Base-by-base conservation (phyloP, 1,140 invertebrate species). In the Phthorimaea operculella region DNA sequence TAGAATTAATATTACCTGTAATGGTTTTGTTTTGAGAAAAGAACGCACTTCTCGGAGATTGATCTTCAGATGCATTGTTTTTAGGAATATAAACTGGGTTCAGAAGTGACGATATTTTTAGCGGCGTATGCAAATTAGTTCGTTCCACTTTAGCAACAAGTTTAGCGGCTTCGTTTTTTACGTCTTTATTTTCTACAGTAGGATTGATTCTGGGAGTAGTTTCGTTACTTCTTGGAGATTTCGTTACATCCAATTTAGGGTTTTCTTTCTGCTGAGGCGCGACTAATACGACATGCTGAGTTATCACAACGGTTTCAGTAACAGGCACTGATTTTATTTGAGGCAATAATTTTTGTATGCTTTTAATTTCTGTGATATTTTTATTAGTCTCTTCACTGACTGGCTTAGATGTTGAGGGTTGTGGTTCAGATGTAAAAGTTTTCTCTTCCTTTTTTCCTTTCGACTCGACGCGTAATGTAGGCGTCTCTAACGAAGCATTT, bases 91-190 rank as follows among this genome's bases (percentile, higher is more conserved):
- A 77, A 33, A 74, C 54, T 16, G 80, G 74, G 64, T 83, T 81
- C 54, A 83, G 64, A 18, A 83, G 63, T 11, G 76, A 72, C 33
- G 80, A 81, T 66, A 83, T 76, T 64, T 68, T 79, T 52, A 83
- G 59, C 15, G 80, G 78, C 14, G 59, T 70, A 53, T 79, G 52
- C n/a, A 76, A 53, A 49, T 62, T 39, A 9, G 2, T 47, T 47
- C 2, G 12, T 15, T 47, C 44, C 11, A 16, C 44, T 11, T 47
- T 47, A 47, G 44, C 4, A n/a, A 47, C 15, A 5, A 3, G 4
- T 16, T 9, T 47, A 17, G 1, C 15, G 16, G 1, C 15, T 16
- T n/a, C 8, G 16, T 9, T 47, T 47, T 47, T 47, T 9, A 47
- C 2, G 9, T 47, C n/a, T 4, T 47, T 16, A 3, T 15, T 47